Evolutionary conservation across 2,888 invertebrate genomes (phyloP), one percentile per base, ranked within the genome.

Genomic region (Eupithecia exiguata): DNA sequence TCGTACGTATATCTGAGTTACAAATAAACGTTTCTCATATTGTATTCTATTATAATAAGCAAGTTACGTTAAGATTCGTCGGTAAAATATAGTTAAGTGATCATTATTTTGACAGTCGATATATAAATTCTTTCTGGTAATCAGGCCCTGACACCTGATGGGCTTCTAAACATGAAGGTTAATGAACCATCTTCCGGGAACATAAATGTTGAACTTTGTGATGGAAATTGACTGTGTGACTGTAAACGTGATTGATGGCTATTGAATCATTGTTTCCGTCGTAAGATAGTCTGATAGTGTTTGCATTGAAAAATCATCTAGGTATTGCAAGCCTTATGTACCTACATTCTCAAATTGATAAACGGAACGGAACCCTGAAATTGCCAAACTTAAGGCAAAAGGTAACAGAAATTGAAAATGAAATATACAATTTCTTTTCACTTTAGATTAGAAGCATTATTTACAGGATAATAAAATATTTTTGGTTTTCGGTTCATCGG

Each of bases 111-210:
- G n/a, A n/a, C n/a, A n/a, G 16, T 18, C 9, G 18, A 46, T 46
- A 46, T 46, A 9, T 18, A 18, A 3, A 18, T 46, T 16, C 5
- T 9, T 46, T 46, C 18, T 46, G 18, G 18, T 5, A 16, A 18
- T 18, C 18, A 18, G 43, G 4, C 46, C 46, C 46, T 46, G 6
- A 46, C 46, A 46, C 46, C 18, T 46, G n/a, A 14, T n/a, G n/a
- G 46, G 43, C 43, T 36, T 12, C 40, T 46, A 46, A n/a, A 49
- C 16, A 43, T 1, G 43, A 43, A 5, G 43, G 49, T 77, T 78
- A 79, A 77, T 74, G 77, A 83, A 83, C 84, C 72, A 74, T 74
- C 67, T 38, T 68, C 62, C 61, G 65, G 49, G n/a, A 49, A 49
- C 18, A 49, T 49, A 49, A 49, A 49, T 46, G 49, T 49, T 49